These are phyloP conservation scores for Hyla sarda DNA, from an alignment of 2,113 vertebrate species.

Conservation along the genomic window DNA sequence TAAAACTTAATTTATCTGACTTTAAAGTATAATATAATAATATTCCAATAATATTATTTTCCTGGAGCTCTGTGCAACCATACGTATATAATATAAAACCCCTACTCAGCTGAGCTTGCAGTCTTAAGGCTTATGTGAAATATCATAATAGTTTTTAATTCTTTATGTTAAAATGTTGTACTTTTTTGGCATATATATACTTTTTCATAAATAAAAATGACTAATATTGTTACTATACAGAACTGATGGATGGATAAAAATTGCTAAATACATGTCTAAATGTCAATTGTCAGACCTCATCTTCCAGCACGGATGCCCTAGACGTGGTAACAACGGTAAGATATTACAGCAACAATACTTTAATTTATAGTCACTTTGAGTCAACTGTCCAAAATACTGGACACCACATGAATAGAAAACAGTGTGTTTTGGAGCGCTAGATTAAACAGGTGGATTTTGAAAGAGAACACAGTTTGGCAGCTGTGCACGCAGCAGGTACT, in stretches of 20 bases:
- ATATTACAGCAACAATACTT: slow-evolving; percentile 26
- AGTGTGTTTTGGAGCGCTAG: slow-evolving; percentile 20
- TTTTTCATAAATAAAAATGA: too few relatives aligned
- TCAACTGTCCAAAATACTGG: slow-evolving; percentile 44
- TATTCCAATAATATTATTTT: too few relatives aligned
- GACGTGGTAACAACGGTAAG: background rate
- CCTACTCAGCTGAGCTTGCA: background rate
- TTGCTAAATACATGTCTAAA: background rate
- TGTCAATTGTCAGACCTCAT: background rate
- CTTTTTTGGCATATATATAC: background rate
- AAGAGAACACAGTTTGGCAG: slow-evolving; percentile 57
- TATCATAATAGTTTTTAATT: background rate
- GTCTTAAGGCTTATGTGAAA: background rate
- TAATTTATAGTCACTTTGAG: slow-evolving; percentile 38
- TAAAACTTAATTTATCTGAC: background rate
- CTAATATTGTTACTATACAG: background rate
- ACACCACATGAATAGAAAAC: slow-evolving; percentile 45
- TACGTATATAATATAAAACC: background rate
- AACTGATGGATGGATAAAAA: background rate
- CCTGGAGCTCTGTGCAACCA: background rate
- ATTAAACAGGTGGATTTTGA: slow-evolving; percentile 59
- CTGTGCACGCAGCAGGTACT: slow-evolving; percentile 55
- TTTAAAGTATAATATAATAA: background rate
- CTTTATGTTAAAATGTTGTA: background rate
- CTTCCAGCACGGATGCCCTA: background rate